A percentile compares a stretch with the other conserved stretches of the same genome.
phyloP scores from a whole-genome alignment of 2,797 vertebrate genomes.

The Pseudocheirus occidentalis region DNA sequence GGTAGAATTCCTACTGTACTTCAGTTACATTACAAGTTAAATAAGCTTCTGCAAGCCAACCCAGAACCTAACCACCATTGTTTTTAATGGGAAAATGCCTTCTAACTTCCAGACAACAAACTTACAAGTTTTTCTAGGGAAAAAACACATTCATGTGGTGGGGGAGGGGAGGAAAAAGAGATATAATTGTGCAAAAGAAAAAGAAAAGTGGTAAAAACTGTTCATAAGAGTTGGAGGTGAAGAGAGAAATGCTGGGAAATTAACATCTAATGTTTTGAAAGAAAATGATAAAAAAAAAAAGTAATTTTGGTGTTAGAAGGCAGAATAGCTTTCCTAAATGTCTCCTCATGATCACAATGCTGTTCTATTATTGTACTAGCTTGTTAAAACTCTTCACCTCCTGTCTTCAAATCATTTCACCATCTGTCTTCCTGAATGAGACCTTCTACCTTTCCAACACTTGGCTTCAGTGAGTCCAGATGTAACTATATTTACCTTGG shows the following conservation, averaged over 20 bases:
- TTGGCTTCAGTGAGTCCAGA: constrained; percentile 31
- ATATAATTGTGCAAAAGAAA: constrained; percentile 28
- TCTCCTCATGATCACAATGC: background rate
- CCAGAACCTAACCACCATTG: background rate
- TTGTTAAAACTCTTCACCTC: constrained; percentile 27
- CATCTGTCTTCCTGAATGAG: background rate
- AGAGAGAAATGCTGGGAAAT: background rate
- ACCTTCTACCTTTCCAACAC: constrained; percentile 5
- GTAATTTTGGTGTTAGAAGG: constrained; percentile 47
- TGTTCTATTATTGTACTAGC: background rate
- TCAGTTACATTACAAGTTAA: background rate
- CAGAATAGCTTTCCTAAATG: background rate
- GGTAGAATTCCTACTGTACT: background rate
- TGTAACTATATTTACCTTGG: constrained; percentile 49
- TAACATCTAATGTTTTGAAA: constrained; percentile 29
- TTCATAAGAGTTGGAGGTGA: background rate
- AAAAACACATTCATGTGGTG: constrained; percentile 22
- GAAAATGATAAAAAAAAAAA: background rate
- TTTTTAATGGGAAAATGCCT: constrained; percentile 19
- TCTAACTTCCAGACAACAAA: constrained; percentile 48
- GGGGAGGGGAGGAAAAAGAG: background rate
- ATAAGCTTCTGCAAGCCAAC: background rate
- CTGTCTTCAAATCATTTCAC: background rate
- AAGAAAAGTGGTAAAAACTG: background rate
- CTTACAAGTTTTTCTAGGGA: constrained; percentile 28